Evolutionary conservation across 2,113 vertebrate genomes (phyloP), one percentile per base, ranked within the genome.

Genomic region (Ceratotherium simum): DNA sequence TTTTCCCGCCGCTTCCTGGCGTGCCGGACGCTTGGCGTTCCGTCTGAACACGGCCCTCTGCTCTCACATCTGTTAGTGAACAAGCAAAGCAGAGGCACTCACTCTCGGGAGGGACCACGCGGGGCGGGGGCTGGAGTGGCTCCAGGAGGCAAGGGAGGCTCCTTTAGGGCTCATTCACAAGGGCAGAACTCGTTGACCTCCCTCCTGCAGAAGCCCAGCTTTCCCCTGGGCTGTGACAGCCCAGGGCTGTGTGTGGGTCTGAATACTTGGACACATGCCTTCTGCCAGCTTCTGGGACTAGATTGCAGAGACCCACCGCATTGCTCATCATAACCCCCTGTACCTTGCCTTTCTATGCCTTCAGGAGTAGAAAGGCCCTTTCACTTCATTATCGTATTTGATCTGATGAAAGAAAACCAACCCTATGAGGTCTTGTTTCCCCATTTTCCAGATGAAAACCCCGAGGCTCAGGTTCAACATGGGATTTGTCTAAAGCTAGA

Each of bases 1-100:
- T 99, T 99, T 98, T 99, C 99, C 98, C 98, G 99, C 98, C 98
- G 99, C 98, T 99, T 99, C 98, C 99, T 99, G 95, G 98, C 98
- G 6, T 99, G 99, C 98, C 98, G 98, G 98, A 87, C 94, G 82
- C 98, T 98, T 98, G 98, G 87, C 89, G 98, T 98, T 95, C 98
- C 29, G 1, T 98, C 98, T 95, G 98, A 98, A 96, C 98, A 98
- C 73, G 98, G 97, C 96, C 98, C 98, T 72, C 97, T 96, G 90
- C 99, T 99, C 98, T 99, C 99, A 97, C 99, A 99, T 96, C 99
- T 99, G 98, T 96, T 73, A 72, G 95, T 85, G 97, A 97, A 98
- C 94, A 98, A 98, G 97, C 0, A 78, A 98, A 89, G 96, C 95
- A 98, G 79, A 98, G 83, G 84, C 95, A 58, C 65, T 98, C 96